Base-by-base conservation (phyloP, 2,797 vertebrate genomes). In the Amazona finschi region DNA sequence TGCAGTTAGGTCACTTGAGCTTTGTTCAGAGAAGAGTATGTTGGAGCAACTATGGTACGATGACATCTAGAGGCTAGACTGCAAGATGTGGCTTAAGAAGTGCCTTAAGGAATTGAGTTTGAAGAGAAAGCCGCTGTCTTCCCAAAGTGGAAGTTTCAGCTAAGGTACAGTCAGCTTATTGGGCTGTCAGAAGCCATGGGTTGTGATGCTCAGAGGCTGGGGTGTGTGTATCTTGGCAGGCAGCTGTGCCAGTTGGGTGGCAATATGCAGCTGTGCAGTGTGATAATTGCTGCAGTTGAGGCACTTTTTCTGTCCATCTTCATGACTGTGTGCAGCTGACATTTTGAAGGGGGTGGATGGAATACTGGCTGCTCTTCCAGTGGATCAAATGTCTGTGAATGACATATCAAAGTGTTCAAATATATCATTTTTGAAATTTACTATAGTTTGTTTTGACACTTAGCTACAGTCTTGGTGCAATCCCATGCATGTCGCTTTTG, bases 71-170 rank as follows among this genome's bases (percentile, higher is more conserved):
- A 75, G 77, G 31, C 72, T 65, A 62, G 30, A 44, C 41, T 15
- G 22, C 19, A 30, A 39, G 33, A 22, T 41, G 1, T 28, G 55
- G 17, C 25, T 31, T 53, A 53, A 77, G 69, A 69, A 84, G 10
- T 55, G 70, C 19, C 0, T 0, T 8, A 4, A 55, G 47, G 9
- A 62, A 0, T 15, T 12, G 41, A 55, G 17, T 55, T 12, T 75
- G 43, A 47, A 28, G 27, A 39, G 30, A 87, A 36, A 66, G 58
- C 18, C 55, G 4, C 44, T 44, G 18, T 74, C 43, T 58, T 20
- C 36, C 17, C 4, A 6, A 30, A 4, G 11, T 9, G 43, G 13
- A n/a, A 4, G 30, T 7, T 57, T 21, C 25, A 16, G 12, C 10
- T 18, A 0, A 58, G 47, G 33, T 31, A 6, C 74, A 8, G 0